Percentiles rank a stretch among this genome's conserved stretches.
Conservation (phyloP, 1,140 invertebrate species). For the Camponotus pennsylvanicus region DNA sequence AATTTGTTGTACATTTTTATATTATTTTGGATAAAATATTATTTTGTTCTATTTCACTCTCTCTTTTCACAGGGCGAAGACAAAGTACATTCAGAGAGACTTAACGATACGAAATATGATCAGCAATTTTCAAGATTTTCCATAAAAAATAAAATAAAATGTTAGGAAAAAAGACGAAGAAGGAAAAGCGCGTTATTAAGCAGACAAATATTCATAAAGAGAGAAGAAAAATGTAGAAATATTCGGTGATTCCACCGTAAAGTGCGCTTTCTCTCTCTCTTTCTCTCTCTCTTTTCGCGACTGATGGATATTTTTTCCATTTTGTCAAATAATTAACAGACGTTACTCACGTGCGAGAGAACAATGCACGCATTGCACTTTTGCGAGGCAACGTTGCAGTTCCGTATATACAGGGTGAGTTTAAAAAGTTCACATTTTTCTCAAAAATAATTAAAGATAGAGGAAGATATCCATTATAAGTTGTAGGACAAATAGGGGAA, state of each 20-base stretch:
- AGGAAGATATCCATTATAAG: no score
- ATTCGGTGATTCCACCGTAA: not conserved
- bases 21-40: not conserved
- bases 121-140: no score
- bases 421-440: no score
- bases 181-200: not conserved
- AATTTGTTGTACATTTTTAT: slow-evolving; percentile 1
- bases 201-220: not conserved
- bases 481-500: no score
- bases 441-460: no score
- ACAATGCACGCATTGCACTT: slow-evolving; percentile 9
- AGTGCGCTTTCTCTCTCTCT: not conserved
- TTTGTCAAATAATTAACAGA: slow-evolving; percentile 52
- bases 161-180: not conserved
- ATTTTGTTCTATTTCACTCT: not conserved
- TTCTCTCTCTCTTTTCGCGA: not conserved
- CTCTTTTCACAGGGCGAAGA: not conserved
- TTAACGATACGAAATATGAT: no score
- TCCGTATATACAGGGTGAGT: not conserved
- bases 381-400: not conserved
- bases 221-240: not conserved
- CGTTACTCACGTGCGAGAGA: slow-evolving; percentile 22
- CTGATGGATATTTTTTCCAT: slow-evolving; percentile 23
- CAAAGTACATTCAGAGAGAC: not conserved
- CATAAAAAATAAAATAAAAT: not conserved